phyloP scores from a whole-genome alignment of 2,888 invertebrate species.

The Meandrusa payeni region DNA sequence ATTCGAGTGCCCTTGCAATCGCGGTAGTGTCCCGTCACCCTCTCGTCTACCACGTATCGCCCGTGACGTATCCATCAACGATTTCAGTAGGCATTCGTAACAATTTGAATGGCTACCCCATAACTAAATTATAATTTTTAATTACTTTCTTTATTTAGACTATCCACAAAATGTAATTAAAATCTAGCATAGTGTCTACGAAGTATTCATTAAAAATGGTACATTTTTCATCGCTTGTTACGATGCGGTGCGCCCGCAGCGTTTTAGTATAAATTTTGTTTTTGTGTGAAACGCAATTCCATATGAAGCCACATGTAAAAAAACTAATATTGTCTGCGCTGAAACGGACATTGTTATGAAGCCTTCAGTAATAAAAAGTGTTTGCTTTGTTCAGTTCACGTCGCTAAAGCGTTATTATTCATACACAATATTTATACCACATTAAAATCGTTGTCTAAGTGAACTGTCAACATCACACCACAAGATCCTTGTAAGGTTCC shows the following conservation, averaged over 20 bases:
- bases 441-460: no score
- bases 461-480: no score
- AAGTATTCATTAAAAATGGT: constrained; percentile 5
- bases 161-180: no score
- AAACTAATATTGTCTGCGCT: constrained; percentile 8
- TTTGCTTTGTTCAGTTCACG: no score
- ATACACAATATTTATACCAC: no score
- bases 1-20: constrained; percentile 7
- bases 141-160: no score
- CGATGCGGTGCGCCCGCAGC: neutral
- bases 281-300: constrained; percentile 13
- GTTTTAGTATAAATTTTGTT: constrained; percentile 3
- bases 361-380: no score
- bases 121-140: no score
- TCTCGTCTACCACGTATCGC: constrained; percentile 16
- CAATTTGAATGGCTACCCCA: neutral
- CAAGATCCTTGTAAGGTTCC: no score
- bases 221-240: neutral
- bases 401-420: no score
- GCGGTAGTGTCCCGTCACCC: constrained; percentile 7
- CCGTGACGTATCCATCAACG: constrained; percentile 17
- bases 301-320: constrained; percentile 10
- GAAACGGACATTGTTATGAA: no score
- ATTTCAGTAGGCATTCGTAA: constrained; percentile 4
- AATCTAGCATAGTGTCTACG: no score